phyloP scores from a whole-genome alignment of 2,888 invertebrate species.

The Sceliomorpha sp. region DNA sequence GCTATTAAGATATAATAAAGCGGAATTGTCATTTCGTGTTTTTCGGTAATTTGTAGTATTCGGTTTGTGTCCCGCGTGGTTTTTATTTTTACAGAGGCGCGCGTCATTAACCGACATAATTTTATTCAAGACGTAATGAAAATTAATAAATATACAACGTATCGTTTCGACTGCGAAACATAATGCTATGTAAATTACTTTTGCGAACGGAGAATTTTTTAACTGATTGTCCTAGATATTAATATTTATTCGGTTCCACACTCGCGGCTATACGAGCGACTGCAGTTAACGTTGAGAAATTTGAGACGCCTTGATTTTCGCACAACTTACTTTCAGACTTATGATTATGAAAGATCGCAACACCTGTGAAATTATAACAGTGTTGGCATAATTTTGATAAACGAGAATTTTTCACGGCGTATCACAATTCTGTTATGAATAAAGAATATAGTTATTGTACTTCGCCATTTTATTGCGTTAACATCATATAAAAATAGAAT shows the following conservation, averaged over 20 bases:
- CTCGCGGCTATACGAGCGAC: conserved; percentile 70
- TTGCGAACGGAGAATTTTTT: conserved; percentile 63
- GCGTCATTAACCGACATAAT: conserved; percentile 3
- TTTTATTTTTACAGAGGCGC: no score
- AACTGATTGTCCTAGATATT: conserved; percentile 72
- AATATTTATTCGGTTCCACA: conserved; percentile 77
- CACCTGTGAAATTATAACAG: conserved; percentile 45
- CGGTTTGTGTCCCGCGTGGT: no score
- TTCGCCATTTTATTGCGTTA: no score
- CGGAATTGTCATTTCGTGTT: no score
- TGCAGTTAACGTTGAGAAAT: conserved; percentile 55
- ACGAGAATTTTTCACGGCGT: no score
- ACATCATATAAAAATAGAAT: no score
- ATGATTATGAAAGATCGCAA: conserved; percentile 68
- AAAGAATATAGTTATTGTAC: no score
- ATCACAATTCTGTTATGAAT: no score
- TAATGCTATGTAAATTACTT: conserved; percentile 73
- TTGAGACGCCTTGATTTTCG: conserved; percentile 56
- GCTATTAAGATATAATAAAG: no score
- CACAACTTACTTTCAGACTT: conserved; percentile 64
- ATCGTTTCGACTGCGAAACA: conserved; percentile 63
- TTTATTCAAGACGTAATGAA: conserved; percentile 27
- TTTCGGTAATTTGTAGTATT: no score
- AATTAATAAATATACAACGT: conserved; percentile 32
- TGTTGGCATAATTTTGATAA: not conserved